Evolutionary conservation across 2,888 invertebrate species (phyloP), one percentile per base, ranked within the genome.

Genomic region (Pristionchus japonicus): DNA sequence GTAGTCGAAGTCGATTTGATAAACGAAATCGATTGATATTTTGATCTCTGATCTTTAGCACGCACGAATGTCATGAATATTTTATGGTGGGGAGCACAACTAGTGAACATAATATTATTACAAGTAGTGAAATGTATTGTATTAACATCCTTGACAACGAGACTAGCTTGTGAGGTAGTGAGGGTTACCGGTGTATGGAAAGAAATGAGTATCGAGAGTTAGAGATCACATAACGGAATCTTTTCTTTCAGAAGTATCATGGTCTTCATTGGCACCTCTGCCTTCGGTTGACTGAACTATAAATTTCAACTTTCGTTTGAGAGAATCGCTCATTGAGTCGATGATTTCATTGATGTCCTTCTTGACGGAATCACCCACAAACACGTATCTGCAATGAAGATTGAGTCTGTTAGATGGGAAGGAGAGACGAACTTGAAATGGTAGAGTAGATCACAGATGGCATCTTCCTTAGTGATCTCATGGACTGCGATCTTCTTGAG

Each of bases 401-500:
- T 9, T 27, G 61, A 64, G 61, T 6, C 2, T n/a, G 3, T 17
- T n/a, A 23, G 61, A 23, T n/a, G 27, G 61, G 27, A 64, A 23
- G 57, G 57, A 27, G 27, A 34, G 1, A 37, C 85, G 61, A 1
- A 85, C 85, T 86, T 86, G 74, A 86, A 86, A 20, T 74, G 86
- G 52, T 86, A 86, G 34, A 86, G 80, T 2, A 87, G 87, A 64
- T 87, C 87, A 80, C 87, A 87, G 37, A 87, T 87, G 6, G 57
- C 49, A 64, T 87, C 87, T 34, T 87, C 87, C 15, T 43, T 77
- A n/a, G 27, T 70, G 37, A 70, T 70, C 77, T 77, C 43, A 77
- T 43, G 23, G 27, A 77, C 77, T 77, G n/a, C 43, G 13, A 77
- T 77, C 77, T 40, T 43, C 77, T 77, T 20, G n/a, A 87, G 57